phyloP scores from a whole-genome alignment of 2,113 vertebrate species.

The Gobio gobio region DNA sequence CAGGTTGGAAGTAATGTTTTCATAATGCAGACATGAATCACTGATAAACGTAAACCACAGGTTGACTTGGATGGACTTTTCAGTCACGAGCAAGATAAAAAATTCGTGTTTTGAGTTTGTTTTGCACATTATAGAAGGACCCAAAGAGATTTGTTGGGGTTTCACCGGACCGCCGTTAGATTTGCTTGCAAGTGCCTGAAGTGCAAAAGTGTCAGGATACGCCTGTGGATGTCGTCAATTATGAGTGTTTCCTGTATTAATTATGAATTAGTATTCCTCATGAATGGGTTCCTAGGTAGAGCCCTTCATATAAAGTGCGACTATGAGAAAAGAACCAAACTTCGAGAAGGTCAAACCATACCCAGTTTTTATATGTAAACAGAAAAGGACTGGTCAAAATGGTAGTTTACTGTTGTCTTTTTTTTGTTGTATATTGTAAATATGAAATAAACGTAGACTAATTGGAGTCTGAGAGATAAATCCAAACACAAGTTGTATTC shows the following conservation, averaged over 20 bases:
- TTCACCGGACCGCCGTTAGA: background rate
- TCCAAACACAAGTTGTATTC: constrained; percentile 51
- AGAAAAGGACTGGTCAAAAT: constrained; percentile 58
- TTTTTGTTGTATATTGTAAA: constrained; percentile 75
- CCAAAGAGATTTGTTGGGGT: background rate
- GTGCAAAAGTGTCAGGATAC: background rate
- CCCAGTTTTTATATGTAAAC: constrained; percentile 16
- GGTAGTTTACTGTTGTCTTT: constrained; percentile 43
- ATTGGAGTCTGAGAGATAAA: constrained; percentile 69
- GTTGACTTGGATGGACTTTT: background rate
- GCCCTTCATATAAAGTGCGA: constrained; percentile 7
- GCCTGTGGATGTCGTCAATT: background rate
- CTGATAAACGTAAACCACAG: constrained; percentile 15
- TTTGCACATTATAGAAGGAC: constrained; percentile 30
- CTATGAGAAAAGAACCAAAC: constrained; percentile 6
- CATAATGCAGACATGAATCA: background rate
- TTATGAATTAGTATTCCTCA: constrained; percentile 46
- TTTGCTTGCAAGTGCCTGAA: constrained; percentile 13
- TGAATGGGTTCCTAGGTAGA: constrained; percentile 23
- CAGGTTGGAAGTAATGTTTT: constrained; percentile 2
- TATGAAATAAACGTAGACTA: constrained; percentile 73
- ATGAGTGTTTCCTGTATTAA: constrained; percentile 16
- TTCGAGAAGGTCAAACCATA: background rate
- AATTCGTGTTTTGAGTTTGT: background rate
- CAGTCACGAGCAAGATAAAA: background rate